Evolutionary conservation across 1,140 invertebrate species (phyloP), one percentile per base, ranked within the genome.

Genomic region (Forficula auricularia): DNA sequence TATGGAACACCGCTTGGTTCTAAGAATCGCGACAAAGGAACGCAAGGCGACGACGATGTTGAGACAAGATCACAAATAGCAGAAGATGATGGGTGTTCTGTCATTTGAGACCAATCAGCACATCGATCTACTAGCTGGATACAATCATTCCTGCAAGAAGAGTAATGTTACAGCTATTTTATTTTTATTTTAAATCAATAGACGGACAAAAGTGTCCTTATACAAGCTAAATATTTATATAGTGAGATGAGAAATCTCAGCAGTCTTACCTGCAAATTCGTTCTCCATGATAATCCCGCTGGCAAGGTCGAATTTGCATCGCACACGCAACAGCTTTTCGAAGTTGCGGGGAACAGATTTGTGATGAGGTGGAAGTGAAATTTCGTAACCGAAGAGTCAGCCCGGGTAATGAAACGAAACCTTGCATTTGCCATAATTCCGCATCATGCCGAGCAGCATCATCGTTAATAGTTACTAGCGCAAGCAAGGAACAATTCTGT

Each of bases 251-350:
- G 3, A 14, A 30, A 18, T 31, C n/a, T 43, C 14, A 15, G n/a
- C n/a, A 19, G n/a, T 54, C 53, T 56, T 55, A 68, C 65, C 59
- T 67, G 55, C 87, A 91, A 3, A 90, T 75, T 34, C 76, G 71
- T 45, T 77, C 82, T 38, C 73, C 75, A 48, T 82, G 79, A 0
- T 73, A 71, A 40, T 74, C 63, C 0, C 65, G 61, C 0, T 81
- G 77, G 53, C 87, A 92, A 1, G 87, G 88, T 56, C 86, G 83
- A 6, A 91, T 70, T 50, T 91, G 82, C 2, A 90, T 55, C 0
- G 82, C 71, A 58, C 88, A 94, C 0, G 87, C 83, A 1, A 90
- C 76, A 0, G 82, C 78, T 43, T 84, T 84, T 72, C 87, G 84
- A 12, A 76, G 75, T 27, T 83, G 75, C 0, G 77, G 71, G 0